phyloP scores from a whole-genome alignment of 2,888 invertebrate genomes.

The Tipula confusa region DNA sequence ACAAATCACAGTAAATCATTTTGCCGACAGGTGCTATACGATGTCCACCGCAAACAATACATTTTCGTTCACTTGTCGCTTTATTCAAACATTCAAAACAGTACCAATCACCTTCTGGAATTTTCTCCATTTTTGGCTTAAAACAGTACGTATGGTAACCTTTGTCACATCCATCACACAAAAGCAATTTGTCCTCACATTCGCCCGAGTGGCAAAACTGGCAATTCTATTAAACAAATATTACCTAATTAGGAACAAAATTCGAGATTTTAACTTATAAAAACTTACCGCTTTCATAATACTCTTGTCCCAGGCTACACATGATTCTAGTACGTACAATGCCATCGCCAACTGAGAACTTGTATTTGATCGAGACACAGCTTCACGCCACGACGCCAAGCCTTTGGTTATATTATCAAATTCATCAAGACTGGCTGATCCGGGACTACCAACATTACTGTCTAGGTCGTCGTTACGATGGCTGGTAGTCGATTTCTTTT shows the following conservation, averaged over 20 bases:
- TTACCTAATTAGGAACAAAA: not conserved
- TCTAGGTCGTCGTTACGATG: conserved; percentile 35
- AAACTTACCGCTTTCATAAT: conserved; percentile 98
- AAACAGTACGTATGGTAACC: conserved; percentile 99
- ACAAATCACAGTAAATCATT: conserved; percentile 82
- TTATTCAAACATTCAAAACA: conserved; percentile 94
- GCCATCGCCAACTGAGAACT: conserved; percentile 89
- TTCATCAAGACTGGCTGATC: not conserved
- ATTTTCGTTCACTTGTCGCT: conserved; percentile 86
- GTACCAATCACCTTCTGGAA: conserved; percentile 98
- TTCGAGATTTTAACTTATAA: conserved; percentile 37
- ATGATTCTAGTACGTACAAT: conserved; percentile 81
- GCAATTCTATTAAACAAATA: conserved; percentile 69
- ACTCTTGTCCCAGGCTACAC: conserved; percentile 98
- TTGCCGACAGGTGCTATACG: conserved; percentile 55
- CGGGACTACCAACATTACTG: conserved; percentile 30
- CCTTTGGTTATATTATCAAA: conserved; percentile 52
- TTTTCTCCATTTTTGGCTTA: conserved; percentile 91
- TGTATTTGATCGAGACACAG: conserved; percentile 75
- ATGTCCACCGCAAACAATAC: conserved; percentile 86
- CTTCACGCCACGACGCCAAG: conserved; percentile 82
- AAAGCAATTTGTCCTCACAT: conserved; percentile 87
- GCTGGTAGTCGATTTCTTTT: conserved; percentile 36
- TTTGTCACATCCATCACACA: conserved; percentile 97
- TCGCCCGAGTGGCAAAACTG: conserved; percentile 96